A percentile compares a stretch with the other conserved stretches of the same genome.
phyloP scores from a whole-genome alignment of 2,113 vertebrate genomes.

The Tachysurus fulvidraco region DNA sequence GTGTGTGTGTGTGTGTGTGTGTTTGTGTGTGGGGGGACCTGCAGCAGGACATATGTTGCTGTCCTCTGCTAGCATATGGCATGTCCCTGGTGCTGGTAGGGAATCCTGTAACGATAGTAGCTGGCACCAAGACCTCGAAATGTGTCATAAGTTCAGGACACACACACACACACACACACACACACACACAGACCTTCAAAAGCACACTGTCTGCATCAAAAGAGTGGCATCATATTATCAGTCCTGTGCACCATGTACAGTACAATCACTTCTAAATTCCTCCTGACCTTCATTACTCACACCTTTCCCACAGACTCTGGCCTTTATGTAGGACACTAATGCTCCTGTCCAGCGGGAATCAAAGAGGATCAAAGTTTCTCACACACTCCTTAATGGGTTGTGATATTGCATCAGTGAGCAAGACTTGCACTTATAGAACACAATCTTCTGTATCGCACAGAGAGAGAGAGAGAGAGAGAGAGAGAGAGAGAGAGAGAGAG shows the following conservation, averaged over 20 bases:
- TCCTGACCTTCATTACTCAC: constrained; percentile 14
- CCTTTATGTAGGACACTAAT: constrained; percentile 33
- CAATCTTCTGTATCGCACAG: neutral
- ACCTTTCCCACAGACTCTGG: neutral
- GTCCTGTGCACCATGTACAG: neutral
- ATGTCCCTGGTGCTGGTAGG: constrained; percentile 48
- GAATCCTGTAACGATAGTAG: constrained; percentile 41
- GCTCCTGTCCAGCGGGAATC: neutral
- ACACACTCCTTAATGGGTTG: neutral
- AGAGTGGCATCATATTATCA: neutral
- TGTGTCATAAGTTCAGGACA: constrained; percentile 16
- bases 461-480: neutral
- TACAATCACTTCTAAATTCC: neutral
- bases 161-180: neutral
- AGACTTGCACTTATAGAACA: neutral
- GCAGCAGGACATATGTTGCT: constrained; percentile 42
- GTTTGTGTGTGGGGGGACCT: constrained; percentile 16
- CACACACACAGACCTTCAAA: neutral
- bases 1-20: constrained; percentile 21
- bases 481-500: too few relatives aligned
- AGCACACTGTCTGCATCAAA: neutral
- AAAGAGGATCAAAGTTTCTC: constrained; percentile 27
- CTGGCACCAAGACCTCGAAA: constrained; percentile 24
- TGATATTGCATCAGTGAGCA: neutral
- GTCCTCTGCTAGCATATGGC: constrained; percentile 47